Percentiles rank a stretch among this genome's conserved stretches.
Evolutionary conservation across 2,113 vertebrate species (phyloP).

Genomic region (Clarias magur): DNA sequence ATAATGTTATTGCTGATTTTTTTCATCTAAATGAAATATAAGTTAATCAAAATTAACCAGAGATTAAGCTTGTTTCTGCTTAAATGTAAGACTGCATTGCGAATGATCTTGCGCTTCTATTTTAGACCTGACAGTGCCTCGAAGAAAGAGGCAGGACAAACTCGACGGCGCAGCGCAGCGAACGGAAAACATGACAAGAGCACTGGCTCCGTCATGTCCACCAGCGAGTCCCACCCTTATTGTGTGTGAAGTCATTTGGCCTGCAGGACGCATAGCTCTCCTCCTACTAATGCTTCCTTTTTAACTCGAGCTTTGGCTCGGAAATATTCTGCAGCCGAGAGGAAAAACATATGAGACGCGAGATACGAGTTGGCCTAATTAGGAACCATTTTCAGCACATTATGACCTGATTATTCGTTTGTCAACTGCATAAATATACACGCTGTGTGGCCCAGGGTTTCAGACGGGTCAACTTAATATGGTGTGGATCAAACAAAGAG

Average conservation of each 20-base stretch:
- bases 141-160: not conserved
- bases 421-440: not conserved
- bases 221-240: conserved; percentile 36
- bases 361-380: not conserved
- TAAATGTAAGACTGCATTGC: not conserved
- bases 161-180: not conserved
- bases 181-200: conserved; percentile 40
- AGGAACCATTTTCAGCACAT: not conserved
- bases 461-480: no score
- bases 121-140: not conserved
- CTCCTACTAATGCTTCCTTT: conserved; percentile 35
- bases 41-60: not conserved
- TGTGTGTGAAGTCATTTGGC: conserved; percentile 27
- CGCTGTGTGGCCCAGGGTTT: not conserved
- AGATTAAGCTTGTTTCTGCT: not conserved
- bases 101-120: not conserved
- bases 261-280: conserved; percentile 4
- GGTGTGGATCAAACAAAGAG: no score
- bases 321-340: not conserved
- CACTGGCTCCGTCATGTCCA: conserved; percentile 44
- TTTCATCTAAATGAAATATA: not conserved
- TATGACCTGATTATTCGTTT: not conserved
- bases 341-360: not conserved
- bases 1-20: no score
- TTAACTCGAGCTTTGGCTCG: not conserved